These are phyloP conservation scores for Rhingia campestris DNA, from an alignment of 2,888 invertebrate species.

Conservation along the genomic window DNA sequence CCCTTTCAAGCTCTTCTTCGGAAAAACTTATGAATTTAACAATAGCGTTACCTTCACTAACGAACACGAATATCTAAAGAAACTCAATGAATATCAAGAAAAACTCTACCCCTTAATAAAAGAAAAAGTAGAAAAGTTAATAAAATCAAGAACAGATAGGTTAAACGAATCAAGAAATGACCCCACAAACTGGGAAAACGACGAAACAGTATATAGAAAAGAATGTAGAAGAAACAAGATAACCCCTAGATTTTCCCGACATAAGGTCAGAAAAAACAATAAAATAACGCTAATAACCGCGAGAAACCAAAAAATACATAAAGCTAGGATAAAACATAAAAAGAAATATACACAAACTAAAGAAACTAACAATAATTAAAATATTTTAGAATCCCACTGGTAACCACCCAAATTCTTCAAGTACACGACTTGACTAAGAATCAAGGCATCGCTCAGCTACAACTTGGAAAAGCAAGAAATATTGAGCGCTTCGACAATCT, in stretches of 20 bases:
- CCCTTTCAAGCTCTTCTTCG: conserved; percentile 40
- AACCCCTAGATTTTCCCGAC: conserved; percentile 60
- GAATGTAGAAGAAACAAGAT: conserved; percentile 67
- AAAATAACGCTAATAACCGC: conserved; percentile 45
- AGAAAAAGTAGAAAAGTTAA: conserved; percentile 5
- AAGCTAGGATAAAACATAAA: conserved; percentile 39
- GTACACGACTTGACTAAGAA: conserved; percentile 4
- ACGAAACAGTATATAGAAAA: conserved; percentile 58
- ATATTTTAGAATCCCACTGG: conserved; percentile 1
- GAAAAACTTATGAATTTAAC: conserved; percentile 29
- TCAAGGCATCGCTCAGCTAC: conserved; percentile 1
- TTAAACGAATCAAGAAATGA: conserved; percentile 50
- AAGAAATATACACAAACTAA: conserved; percentile 16
- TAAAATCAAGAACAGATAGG: conserved; percentile 24
- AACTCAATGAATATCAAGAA: conserved; percentile 50
- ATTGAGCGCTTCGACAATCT: conserved; percentile 4
- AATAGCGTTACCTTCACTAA: conserved; percentile 9
- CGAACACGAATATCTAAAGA: conserved; percentile 30
- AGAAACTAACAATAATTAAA: conserved; percentile 1
- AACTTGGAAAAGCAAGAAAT: conserved; percentile 2
- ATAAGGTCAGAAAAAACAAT: conserved; percentile 55
- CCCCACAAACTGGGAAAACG: conserved; percentile 20
- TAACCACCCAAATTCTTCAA: conserved; percentile 5
- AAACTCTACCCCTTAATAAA: conserved; percentile 43
- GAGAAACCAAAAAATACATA: conserved; percentile 36